These are phyloP conservation scores for Drosophila subsilvestris DNA, from an alignment of 2,888 invertebrate species.

Conservation along the genomic window DNA sequence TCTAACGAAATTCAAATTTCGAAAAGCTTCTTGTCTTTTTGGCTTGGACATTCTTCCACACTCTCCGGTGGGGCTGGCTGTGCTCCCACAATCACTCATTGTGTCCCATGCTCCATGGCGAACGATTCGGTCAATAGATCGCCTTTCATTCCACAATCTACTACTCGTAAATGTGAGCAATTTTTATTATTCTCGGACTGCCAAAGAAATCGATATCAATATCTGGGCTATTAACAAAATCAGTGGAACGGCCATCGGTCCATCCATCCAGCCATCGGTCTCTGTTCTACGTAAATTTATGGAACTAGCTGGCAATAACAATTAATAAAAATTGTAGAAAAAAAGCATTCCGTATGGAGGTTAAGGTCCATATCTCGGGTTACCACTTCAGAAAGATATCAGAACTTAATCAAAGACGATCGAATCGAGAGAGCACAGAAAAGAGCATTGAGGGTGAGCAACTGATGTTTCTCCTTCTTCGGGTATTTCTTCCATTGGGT, in stretches of 20 bases:
- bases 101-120: constrained; percentile 37
- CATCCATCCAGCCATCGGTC: constrained; percentile 35
- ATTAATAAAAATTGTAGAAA: constrained; percentile 76
- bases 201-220: constrained; percentile 71
- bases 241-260: constrained; percentile 60
- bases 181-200: constrained; percentile 61
- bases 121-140: constrained; percentile 34
- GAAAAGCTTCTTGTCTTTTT: constrained; percentile 39
- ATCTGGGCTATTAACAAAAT: constrained; percentile 74
- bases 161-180: constrained; percentile 66
- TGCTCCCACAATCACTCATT: constrained; percentile 44
- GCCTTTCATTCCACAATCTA: constrained; percentile 25
- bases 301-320: constrained; percentile 77
- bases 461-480: constrained; percentile 2
- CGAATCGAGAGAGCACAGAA: constrained; percentile 39
- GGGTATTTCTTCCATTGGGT: background rate
- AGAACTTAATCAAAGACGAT: constrained; percentile 66
- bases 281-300: constrained; percentile 63
- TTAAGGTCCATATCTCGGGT: constrained; percentile 67
- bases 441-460: constrained; percentile 42
- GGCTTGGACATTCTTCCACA: constrained; percentile 3
- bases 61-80: background rate
- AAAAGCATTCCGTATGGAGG: constrained; percentile 8
- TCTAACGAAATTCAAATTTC: constrained; percentile 20
- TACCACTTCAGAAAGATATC: constrained; percentile 55